Conservation (phyloP, 2,888 invertebrate species). For the Carterocephalus palaemon region DNA sequence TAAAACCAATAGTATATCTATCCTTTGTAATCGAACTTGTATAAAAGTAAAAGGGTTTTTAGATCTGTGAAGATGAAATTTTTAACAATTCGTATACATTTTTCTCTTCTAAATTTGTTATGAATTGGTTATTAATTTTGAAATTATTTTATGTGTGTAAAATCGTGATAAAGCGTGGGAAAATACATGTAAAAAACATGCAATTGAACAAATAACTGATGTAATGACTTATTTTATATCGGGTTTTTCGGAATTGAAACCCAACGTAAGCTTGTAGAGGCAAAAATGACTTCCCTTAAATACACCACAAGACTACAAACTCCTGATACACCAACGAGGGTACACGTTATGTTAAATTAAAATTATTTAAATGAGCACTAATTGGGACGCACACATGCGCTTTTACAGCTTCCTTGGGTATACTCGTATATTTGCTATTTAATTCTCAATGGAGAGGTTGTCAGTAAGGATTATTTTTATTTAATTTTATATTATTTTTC, state of each 20-base stretch:
- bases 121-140: neutral
- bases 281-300: no score
- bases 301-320: no score
- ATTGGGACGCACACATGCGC: constrained; percentile 7
- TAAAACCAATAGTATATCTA: neutral
- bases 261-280: no score
- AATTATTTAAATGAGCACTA: constrained; percentile 2
- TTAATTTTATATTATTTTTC: constrained; percentile 1
- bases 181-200: no score
- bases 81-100: no score
- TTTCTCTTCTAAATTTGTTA: no score
- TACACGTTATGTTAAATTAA: constrained; percentile 2
- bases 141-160: neutral
- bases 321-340: no score
- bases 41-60: no score
- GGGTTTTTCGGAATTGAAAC: no score
- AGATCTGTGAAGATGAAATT: neutral
- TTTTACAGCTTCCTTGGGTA: constrained; percentile 4
- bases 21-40: constrained; percentile 2
- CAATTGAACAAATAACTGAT: no score
- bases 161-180: neutral
- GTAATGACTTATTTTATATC: no score
- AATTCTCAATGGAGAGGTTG: neutral
- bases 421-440: constrained; percentile 4
- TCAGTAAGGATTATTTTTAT: constrained; percentile 1